Percentiles rank a stretch among this genome's conserved stretches.
Evolutionary conservation across 2,113 vertebrate genomes (phyloP).

Genomic region (Nothoprocta perdicaria): DNA sequence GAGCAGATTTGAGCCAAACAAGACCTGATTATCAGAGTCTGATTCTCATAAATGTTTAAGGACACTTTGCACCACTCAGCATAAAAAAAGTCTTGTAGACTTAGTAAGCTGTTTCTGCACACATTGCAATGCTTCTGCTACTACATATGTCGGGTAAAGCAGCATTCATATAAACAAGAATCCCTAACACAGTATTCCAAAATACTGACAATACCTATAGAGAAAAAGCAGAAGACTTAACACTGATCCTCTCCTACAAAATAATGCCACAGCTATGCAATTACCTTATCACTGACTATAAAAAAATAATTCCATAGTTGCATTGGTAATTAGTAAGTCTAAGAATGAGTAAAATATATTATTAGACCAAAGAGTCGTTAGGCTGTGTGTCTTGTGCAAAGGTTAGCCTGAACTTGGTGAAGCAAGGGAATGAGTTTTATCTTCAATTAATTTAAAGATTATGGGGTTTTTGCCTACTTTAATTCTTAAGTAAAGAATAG

Average conservation of each 20-base stretch:
- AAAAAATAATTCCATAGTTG: slow-evolving; percentile 36
- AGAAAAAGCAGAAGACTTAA: slow-evolving; percentile 31
- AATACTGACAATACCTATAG: background rate
- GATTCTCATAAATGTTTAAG: slow-evolving; percentile 50
- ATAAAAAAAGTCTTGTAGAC: slow-evolving; percentile 44
- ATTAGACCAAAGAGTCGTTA: slow-evolving; percentile 43
- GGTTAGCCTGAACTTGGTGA: slow-evolving; percentile 8
- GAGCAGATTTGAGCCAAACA: slow-evolving; percentile 11
- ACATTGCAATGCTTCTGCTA: background rate
- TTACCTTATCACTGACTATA: slow-evolving; percentile 35
- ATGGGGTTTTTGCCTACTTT: slow-evolving; percentile 7
- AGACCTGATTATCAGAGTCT: background rate
- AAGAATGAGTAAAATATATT: slow-evolving; percentile 39
- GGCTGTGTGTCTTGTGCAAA: slow-evolving; percentile 20
- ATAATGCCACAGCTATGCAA: slow-evolving; percentile 32
- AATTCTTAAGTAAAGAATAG: slow-evolving; percentile 20
- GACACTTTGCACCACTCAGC: background rate
- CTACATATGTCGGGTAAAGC: background rate
- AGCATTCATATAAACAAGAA: slow-evolving; percentile 44
- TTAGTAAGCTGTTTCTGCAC: slow-evolving; percentile 10
- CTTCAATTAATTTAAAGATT: slow-evolving; percentile 13
- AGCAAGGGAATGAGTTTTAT: slow-evolving; percentile 11
- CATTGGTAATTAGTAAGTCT: slow-evolving; percentile 60
- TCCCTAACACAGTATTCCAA: slow-evolving; percentile 21
- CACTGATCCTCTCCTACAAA: background rate